Evolutionary conservation across 2,888 invertebrate species (phyloP).

Genomic region (Agrilus cyanescens): DNA sequence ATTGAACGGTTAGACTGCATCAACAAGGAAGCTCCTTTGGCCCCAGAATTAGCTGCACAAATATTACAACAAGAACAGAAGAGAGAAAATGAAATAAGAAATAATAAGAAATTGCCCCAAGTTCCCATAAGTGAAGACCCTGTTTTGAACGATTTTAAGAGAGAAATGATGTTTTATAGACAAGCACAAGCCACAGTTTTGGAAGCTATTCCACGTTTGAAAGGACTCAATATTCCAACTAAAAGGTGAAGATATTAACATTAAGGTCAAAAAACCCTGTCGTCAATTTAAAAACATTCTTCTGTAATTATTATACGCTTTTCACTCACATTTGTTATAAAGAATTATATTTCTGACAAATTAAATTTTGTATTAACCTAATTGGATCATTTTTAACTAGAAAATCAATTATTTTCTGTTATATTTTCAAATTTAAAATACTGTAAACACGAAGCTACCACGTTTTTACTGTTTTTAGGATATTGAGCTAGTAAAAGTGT

Average conservation of each 20-base stretch:
- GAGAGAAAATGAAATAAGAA: conserved; percentile 50
- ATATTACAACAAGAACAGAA: conserved; percentile 64
- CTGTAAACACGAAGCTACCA: no score
- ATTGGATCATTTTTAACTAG: no score
- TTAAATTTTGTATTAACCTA: no score
- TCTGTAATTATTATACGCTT: no score
- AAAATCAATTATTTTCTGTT: no score
- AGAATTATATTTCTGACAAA: no score
- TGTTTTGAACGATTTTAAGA: conserved; percentile 79
- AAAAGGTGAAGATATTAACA: conserved; percentile 39
- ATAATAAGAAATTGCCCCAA: conserved; percentile 55
- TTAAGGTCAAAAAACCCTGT: no score
- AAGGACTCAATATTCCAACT: conserved; percentile 63
- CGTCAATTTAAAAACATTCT: no score
- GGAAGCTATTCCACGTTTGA: conserved; percentile 66
- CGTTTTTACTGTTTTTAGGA: no score
- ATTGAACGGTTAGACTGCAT: conserved; percentile 72
- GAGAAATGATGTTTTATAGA: conserved; percentile 78
- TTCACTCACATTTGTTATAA: no score
- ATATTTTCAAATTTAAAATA: no score
- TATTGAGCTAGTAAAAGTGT: no score
- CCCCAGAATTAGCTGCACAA: conserved; percentile 71
- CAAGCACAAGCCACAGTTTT: conserved; percentile 81
- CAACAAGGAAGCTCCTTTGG: conserved; percentile 66
- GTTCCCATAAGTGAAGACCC: conserved; percentile 60